These are phyloP conservation scores for Arnoldichthys spilopterus DNA, from an alignment of 2,797 vertebrate species.

Conservation along the genomic window DNA sequence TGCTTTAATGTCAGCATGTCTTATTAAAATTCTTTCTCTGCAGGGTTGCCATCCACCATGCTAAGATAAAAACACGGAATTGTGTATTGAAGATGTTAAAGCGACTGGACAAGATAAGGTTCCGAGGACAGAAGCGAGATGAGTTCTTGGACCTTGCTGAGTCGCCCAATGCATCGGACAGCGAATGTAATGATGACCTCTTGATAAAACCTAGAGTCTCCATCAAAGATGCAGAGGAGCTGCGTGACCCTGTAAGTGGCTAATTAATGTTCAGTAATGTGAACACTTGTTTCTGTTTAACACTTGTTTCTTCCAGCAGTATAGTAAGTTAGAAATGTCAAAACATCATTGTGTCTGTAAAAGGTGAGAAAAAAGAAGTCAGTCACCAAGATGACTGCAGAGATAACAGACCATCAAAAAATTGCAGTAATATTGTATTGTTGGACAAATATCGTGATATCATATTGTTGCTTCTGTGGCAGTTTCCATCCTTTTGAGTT, in stretches of 20 bases:
- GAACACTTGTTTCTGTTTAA: background rate
- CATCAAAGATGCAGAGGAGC: slow-evolving; percentile 83
- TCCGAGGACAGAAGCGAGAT: slow-evolving; percentile 93
- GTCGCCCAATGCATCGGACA: slow-evolving; percentile 94
- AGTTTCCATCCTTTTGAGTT: too few species aligned
- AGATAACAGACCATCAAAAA: too few species aligned
- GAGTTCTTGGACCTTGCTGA: slow-evolving; percentile 92
- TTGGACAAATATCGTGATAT: too few species aligned
- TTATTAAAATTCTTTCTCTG: slow-evolving; percentile 24
- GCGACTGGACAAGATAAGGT: slow-evolving; percentile 94
- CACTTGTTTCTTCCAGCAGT: background rate
- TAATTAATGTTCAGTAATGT: background rate
- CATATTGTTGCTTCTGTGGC: too few species aligned
- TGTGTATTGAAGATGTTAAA: slow-evolving; percentile 90
- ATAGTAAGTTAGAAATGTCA: background rate
- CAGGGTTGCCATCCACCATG: slow-evolving; percentile 82
- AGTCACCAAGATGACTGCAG: too few species aligned
- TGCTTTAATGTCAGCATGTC: background rate
- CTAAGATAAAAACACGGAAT: slow-evolving; percentile 82
- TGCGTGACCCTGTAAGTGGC: slow-evolving; percentile 84
- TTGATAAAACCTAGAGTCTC: slow-evolving; percentile 77
- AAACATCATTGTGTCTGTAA: too few species aligned
- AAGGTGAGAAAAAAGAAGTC: too few species aligned
- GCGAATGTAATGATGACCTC: slow-evolving; percentile 88
- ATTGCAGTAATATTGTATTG: too few species aligned